Base-by-base conservation (phyloP, 1,140 invertebrate species). In the Drosophila seguyi region DNA sequence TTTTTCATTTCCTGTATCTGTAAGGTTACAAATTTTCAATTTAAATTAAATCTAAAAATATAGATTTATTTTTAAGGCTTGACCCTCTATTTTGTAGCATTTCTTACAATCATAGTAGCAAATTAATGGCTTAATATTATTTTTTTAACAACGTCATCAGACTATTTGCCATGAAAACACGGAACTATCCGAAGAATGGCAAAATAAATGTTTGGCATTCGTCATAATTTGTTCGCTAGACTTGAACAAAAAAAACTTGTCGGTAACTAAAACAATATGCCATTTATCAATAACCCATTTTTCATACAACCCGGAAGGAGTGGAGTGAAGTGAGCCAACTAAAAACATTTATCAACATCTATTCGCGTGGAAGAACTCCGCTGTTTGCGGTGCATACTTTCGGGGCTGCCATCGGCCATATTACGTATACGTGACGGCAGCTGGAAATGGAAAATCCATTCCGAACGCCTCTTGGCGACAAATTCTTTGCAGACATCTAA, bases 401-500 rank as follows among this genome's bases (percentile, higher is more conserved):
- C 31, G 39, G 71, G 68, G 58, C 50, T 39, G 65, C 39, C 58
- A 41, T 45, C 34, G 38, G 41, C 39, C 34, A 72, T 59, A 71
- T 81, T 66, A 65, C 78, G 78, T 65, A 81, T 76, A 76, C 73
- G 66, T 72, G 68, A 72, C 66, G 45, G 67, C 27, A 22, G 67
- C 65, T 41, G 48, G 63, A 50, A 47, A 41, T 50, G 42, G 29
- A 44, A 79, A 85, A 81, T 59, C 50, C 59, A 77, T 74, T 52
- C 42, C 16, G 42, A 50, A 67, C 57, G 60, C 45, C 65, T 76
- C 29, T 29, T 62, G 81, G 74, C 74, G 74, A 76, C 74, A 76
- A 76, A 76, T 76, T 76, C 74, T 76, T 76, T 76, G 74, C 61
- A 76, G 74, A 76, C 74, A 76, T 76, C 73, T 76, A 76, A 76